A percentile compares a stretch with the other conserved stretches of the same genome.
Conservation (phyloP, 2,113 vertebrate species). For the Dendrocopos noguchii region DNA sequence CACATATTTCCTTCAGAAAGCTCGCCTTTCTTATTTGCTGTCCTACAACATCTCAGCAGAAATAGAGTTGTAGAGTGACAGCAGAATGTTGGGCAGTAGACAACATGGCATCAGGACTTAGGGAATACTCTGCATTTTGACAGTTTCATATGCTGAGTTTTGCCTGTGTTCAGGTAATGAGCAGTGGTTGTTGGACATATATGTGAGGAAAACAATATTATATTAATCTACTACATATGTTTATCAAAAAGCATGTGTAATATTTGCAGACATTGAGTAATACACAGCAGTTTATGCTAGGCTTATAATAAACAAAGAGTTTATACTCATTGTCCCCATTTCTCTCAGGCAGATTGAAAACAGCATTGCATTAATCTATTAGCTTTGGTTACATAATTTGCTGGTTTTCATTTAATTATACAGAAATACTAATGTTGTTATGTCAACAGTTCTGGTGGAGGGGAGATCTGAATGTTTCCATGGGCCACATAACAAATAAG, state of each 20-base stretch:
- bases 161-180: background rate
- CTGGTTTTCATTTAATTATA: slow-evolving; percentile 44
- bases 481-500: background rate
- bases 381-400: slow-evolving; percentile 35
- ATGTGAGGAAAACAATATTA: background rate
- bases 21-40: background rate
- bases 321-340: background rate
- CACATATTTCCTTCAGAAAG: background rate
- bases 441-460: slow-evolving; percentile 25
- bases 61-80: background rate
- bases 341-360: slow-evolving; percentile 1
- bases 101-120: accelerated
- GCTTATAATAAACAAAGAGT: background rate
- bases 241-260: background rate
- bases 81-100: background rate
- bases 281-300: background rate
- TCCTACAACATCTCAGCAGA: background rate
- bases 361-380: background rate
- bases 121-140: background rate
- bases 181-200: background rate
- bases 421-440: slow-evolving; percentile 45
- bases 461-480: slow-evolving; percentile 30
- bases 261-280: background rate
- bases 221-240: background rate
- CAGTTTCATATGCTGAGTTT: background rate